Percentiles rank a stretch among this genome's conserved stretches.
Evolutionary conservation across 2,888 invertebrate genomes (phyloP).

Genomic region (Nymphalis urticae): DNA sequence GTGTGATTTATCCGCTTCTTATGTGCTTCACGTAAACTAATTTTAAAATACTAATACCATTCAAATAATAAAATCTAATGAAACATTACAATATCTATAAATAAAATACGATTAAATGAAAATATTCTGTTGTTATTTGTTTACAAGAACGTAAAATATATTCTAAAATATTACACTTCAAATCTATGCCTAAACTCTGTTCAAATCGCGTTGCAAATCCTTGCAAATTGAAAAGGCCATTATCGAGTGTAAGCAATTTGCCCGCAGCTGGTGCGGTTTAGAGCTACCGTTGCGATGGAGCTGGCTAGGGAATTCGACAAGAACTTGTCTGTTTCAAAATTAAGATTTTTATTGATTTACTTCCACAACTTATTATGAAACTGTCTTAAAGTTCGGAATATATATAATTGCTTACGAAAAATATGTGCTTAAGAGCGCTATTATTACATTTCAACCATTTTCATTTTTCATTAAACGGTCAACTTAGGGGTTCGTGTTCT

Average conservation of each 20-base stretch:
- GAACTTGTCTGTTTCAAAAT: constrained; percentile 8
- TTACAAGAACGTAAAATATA: no score
- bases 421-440: no score
- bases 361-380: neutral
- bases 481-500: no score
- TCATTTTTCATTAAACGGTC: no score
- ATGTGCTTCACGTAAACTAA: neutral
- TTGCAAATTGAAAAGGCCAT: constrained; percentile 78
- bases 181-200: constrained; percentile 33
- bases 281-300: constrained; percentile 20
- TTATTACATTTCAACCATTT: neutral
- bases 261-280: constrained; percentile 69
- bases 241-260: constrained; percentile 78
- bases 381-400: no score
- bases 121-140: no score
- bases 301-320: constrained; percentile 3
- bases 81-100: no score
- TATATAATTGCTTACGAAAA: no score
- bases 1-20: neutral
- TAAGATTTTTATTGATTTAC: constrained; percentile 16
- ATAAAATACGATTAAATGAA: no score
- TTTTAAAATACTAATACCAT: no score
- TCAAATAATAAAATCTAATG: no score
- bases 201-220: constrained; percentile 70
- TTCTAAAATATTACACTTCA: constrained; percentile 17